Base-by-base conservation (phyloP, 2,888 invertebrate genomes). In the Agriopis aurantiaria region DNA sequence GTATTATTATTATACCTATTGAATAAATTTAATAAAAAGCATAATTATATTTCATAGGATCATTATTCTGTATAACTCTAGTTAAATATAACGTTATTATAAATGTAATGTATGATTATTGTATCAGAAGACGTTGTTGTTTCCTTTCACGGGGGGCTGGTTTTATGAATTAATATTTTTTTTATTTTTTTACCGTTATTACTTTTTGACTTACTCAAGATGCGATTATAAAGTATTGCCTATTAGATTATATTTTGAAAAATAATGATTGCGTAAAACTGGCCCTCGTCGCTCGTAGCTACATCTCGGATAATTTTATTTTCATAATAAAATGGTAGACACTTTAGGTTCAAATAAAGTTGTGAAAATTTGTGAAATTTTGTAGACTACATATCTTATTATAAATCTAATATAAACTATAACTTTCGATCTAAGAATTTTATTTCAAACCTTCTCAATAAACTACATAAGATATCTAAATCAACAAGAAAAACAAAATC, bases 1-100 rank as follows among this genome's bases (percentile, higher is more conserved):
- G 94, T 94, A 94, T 93, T 95, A 94, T 92, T 91, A 92, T 89
- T 92, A 92, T 93, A 91, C 91, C 93, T 90, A 95, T 93, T 93
- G 89, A 93, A 94, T 93, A 93, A 94, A 94, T 93, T 92, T 91
- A 94, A 94, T 93, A 92, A 92, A 93, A 93, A 92, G 93, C 93
- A 94, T 94, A 94, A 95, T 95, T 94, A 94, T 95, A 95, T 95
- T 94, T 94, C 94, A 94, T 95, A 95, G 94, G 94, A 94, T 94
- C 93, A 95, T 95, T 94, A 95, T 95, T 94, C 94, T 92, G 93
- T 95, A 95, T 94, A 94, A 94, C 93, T 93, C 92, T 95, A 95
- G 95, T 94, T 95, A 94, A 94, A 91, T 94, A 91, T 94, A 93
- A 94, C 90, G 88, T 58, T 58, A 92, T 93, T 91, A 91, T 89